Base-by-base conservation (phyloP, 2,888 invertebrate species). In the Aquatica leii region DNA sequence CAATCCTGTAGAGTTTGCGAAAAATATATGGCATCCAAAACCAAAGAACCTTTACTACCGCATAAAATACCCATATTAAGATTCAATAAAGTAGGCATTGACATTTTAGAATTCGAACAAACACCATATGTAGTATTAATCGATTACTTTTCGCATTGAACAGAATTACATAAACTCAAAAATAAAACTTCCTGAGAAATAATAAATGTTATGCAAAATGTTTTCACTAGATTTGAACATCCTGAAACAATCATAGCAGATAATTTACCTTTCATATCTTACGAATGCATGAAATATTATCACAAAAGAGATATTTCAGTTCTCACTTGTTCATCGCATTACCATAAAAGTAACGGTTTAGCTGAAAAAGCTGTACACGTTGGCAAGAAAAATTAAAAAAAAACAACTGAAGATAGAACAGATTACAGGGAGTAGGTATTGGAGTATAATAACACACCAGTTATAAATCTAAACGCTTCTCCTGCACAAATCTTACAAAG, bases 171-270 rank as follows among this genome's bases (percentile, higher is more conserved):
- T 21, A 9, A 14, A 57, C 35, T 70, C 35, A 43, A 40, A 14
- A 41, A 59, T 52, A 71, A 71, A 68, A 58, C 21, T 9, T 58
- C 71, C 9, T 48, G 67, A 31, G 21, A 59, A 6, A 65, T 72
- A 5, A 70, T 72, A 48, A 35, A 71, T 17, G 49, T 56, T 1
- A 50, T 71, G 52, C 71, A 71, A 50, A 55, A 69, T 60, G 55
- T 65, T 40, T 70, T 75, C 59, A 64, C 55, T 48, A 54, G 50
- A 50, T 63, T 58, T 41, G 74, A 74, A 14, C 75, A 73, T 41
- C 76, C 75, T n/a, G 57, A 71, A 49, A 50, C 50, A n/a, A n/a
- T n/a, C 4, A 66, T 75, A 40, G 70, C n/a, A n/a, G n/a, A n/a
- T 51, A 72, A 71, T 49, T 40, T 71, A 49, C 70, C 69, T 1